Percentiles rank a stretch among this genome's conserved stretches.
Evolutionary conservation across 2,797 vertebrate genomes (phyloP).

Genomic region (Fistularia commersonii): DNA sequence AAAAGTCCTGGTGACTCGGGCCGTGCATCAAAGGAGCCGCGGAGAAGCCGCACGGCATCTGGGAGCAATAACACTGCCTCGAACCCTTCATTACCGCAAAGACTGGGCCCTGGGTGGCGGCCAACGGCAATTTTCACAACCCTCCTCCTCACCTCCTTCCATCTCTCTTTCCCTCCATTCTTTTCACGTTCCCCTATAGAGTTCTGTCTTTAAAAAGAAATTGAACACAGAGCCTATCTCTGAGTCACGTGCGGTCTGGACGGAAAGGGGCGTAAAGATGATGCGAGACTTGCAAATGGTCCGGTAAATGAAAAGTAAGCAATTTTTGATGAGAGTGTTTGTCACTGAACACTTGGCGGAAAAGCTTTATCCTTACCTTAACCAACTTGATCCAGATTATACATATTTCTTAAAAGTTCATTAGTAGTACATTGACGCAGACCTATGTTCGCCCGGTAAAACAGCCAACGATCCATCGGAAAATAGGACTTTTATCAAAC

Average conservation of each 20-base stretch:
- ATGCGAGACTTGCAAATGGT: no score
- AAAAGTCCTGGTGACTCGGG: slow-evolving; percentile 75
- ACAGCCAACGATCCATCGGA: no score
- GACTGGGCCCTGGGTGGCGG: slow-evolving; percentile 78
- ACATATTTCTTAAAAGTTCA: no score
- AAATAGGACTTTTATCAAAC: no score
- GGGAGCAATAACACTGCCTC: slow-evolving; percentile 80
- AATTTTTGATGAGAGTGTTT: background rate
- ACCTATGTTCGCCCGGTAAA: no score
- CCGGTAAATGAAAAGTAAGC: no score
- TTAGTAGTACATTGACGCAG: no score
- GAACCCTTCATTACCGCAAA: slow-evolving; percentile 82
- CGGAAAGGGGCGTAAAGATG: no score
- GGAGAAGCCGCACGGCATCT: slow-evolving; percentile 78
- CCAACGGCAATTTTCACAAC: slow-evolving; percentile 78
- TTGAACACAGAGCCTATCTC: slow-evolving; percentile 35
- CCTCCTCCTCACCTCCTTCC: slow-evolving; percentile 68
- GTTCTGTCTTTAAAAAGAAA: slow-evolving; percentile 36
- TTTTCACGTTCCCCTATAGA: slow-evolving; percentile 48
- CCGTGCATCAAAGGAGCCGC: slow-evolving; percentile 73
- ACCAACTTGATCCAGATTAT: slow-evolving; percentile 1
- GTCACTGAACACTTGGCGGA: background rate
- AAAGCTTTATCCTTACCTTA: background rate
- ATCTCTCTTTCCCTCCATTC: slow-evolving; percentile 58
- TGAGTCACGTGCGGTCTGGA: slow-evolving; percentile 24